Percentiles rank a stretch among this genome's conserved stretches.
These are phyloP conservation scores for Nyctereutes procyonoides DNA, from an alignment of 2,113 vertebrate species.

Conservation along the genomic window DNA sequence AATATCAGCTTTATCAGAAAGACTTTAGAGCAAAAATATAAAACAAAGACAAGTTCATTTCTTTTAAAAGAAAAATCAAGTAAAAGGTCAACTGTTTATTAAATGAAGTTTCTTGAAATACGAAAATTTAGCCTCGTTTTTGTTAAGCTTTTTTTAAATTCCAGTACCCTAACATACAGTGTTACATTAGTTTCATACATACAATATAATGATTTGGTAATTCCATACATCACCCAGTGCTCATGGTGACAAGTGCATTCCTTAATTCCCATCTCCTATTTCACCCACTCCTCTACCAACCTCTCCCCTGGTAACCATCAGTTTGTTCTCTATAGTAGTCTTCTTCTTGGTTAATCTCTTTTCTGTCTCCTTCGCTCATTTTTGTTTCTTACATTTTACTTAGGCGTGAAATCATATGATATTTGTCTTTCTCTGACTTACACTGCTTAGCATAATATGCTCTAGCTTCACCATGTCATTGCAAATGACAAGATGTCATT, in stretches of 20 bases:
- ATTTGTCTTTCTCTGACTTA: neutral
- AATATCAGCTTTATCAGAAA: conserved; percentile 79
- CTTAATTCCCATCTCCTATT: neutral
- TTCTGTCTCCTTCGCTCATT: neutral
- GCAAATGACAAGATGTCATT: neutral
- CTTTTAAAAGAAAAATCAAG: neutral
- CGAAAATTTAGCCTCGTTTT: neutral
- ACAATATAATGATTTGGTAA: neutral
- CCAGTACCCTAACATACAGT: neutral
- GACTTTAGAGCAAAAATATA: conserved; percentile 75
- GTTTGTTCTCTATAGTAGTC: neutral
- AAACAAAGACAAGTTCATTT: conserved; percentile 46
- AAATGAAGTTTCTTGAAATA: neutral
- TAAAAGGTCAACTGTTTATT: neutral
- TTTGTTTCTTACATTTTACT: neutral
- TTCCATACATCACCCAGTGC: neutral
- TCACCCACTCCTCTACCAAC: neutral
- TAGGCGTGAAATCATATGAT: neutral
- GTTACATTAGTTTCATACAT: neutral
- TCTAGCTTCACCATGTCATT: neutral
- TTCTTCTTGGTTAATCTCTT: neutral
- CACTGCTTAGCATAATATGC: neutral
- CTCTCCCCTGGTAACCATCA: neutral
- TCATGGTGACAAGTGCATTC: neutral
- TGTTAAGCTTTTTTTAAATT: neutral